These are phyloP conservation scores for Sebastes steindachneri DNA, from an alignment of 2,797 vertebrate genomes.

Conservation along the genomic window DNA sequence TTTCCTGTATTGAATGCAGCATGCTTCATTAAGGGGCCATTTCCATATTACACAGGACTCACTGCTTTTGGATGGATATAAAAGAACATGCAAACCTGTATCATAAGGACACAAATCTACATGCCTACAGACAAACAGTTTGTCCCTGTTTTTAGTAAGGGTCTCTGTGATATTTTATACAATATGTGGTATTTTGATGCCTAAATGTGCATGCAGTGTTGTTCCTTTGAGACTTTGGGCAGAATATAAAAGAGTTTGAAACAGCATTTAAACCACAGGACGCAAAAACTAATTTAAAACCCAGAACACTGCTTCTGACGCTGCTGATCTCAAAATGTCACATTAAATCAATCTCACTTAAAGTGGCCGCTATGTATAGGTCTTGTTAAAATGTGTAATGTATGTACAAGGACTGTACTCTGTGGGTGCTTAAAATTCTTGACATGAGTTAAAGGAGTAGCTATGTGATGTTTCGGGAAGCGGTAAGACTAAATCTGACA, in stretches of 20 bases:
- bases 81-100: background rate
- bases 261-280: background rate
- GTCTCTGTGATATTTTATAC: background rate
- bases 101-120: background rate
- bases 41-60: background rate
- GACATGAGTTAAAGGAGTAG: background rate
- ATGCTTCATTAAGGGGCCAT: background rate
- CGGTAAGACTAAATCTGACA: background rate
- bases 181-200: background rate
- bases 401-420: background rate
- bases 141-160: background rate
- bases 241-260: slow-evolving; percentile 2
- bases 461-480: background rate
- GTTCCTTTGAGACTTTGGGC: background rate
- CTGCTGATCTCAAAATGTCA: slow-evolving; percentile 64
- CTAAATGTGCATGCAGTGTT: background rate
- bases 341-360: slow-evolving; percentile 43
- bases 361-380: slow-evolving; percentile 26
- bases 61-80: background rate
- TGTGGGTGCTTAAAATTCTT: background rate
- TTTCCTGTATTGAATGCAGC: background rate
- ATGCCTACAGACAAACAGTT: background rate
- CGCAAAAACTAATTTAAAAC: slow-evolving; percentile 11
- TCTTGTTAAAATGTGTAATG: slow-evolving; percentile 29
- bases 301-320: slow-evolving; percentile 8